Base-by-base conservation (phyloP, 2,113 vertebrate species). In the Istiophorus platypterus region DNA sequence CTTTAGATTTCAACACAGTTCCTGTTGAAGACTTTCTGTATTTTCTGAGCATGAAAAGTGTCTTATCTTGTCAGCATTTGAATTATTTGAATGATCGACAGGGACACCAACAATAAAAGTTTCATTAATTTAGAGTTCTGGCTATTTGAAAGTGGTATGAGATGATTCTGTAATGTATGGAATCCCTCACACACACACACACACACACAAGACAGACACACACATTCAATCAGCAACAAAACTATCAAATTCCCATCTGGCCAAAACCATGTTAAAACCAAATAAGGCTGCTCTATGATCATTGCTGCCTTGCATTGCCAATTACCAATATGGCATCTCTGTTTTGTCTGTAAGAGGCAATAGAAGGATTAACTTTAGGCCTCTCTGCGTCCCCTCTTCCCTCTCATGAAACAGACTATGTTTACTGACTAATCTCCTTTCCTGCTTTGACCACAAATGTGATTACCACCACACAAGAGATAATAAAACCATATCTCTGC, bases 381-480 rank as follows among this genome's bases (percentile, higher is more conserved):
- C 73, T 82, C 86, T 76, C 82, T 61, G 26, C 68, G 41, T 78
- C 56, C 58, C 63, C 70, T 73, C 82, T 87, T 72, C 76, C 75
- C 64, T 86, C 87, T 86, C 76, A 49, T 84, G 77, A 79, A 89
- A 80, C 76, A 85, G 78, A 76, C 84, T 79, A 71, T 92, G 84
- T 90, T 89, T 80, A 89, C 89, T 79, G 85, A 56, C 82, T 91
- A 91, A 94, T 94, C 90, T 89, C 74, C 84, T 93, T 91, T 72
- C 88, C 92, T 92, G 84, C 88, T 91, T 88, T 90, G 89, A 91
- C 89, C 89, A 88, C 86, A 93, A 94, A 94, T 94, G 91, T 93
- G 93, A 95, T 93, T 94, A 93, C 86, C 85, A 82, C 86, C 85
- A 78, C 91, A 90, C 87, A 88, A 87, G 90, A 93, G 89, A 94